Evolutionary conservation across 2,113 vertebrate species (phyloP).

Genomic region (Chaetops frenatus): DNA sequence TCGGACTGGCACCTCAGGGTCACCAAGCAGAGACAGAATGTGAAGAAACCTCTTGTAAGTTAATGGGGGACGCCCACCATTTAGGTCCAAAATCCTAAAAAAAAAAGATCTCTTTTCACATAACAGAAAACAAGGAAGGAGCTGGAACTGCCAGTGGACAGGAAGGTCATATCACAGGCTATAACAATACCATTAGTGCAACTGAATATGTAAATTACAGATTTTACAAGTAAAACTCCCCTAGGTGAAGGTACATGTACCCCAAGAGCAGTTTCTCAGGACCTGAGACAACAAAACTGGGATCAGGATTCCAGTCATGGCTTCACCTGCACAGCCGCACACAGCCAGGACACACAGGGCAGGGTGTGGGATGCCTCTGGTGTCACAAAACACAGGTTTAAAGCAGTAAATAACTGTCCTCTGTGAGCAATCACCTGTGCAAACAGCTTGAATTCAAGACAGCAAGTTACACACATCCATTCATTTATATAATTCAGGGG

Average conservation of each 20-base stretch:
- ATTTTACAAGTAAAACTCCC: neutral
- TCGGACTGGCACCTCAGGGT: conserved; percentile 52
- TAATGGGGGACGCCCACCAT: conserved; percentile 49
- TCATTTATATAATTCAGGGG: neutral
- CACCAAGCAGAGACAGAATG: conserved; percentile 51
- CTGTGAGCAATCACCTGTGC: neutral
- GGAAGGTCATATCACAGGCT: neutral
- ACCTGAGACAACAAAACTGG: neutral
- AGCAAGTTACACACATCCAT: neutral
- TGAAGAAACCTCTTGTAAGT: conserved; percentile 69
- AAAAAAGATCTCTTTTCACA: neutral
- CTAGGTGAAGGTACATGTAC: neutral
- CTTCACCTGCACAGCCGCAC: neutral
- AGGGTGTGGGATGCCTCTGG: neutral
- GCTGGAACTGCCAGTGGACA: neutral
- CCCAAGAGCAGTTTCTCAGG: neutral
- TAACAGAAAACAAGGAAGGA: neutral
- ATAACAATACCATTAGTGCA: neutral
- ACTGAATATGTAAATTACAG: neutral
- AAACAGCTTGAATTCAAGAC: neutral
- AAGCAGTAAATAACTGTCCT: neutral
- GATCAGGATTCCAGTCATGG: neutral
- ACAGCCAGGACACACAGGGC: neutral
- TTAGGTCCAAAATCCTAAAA: conserved; percentile 56
- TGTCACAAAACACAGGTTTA: neutral